Evolutionary conservation across 2,888 invertebrate genomes (phyloP).

Genomic region (Napeogenes inachia): DNA sequence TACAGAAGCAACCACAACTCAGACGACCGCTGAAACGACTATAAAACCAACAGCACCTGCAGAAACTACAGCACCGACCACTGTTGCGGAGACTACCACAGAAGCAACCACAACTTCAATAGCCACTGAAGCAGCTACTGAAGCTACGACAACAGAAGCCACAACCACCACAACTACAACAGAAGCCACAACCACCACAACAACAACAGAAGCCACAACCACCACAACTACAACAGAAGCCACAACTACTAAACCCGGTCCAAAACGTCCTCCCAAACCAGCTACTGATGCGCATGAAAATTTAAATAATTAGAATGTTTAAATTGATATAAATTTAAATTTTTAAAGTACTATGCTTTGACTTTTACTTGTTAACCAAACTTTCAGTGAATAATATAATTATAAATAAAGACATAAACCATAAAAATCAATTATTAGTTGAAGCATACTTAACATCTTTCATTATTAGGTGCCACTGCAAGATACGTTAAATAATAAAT

Average conservation of each 20-base stretch:
- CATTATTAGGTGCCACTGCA: too few species aligned
- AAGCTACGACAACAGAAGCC: slow-evolving; percentile 9
- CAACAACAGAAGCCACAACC: slow-evolving; percentile 13
- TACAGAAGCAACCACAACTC: slow-evolving; percentile 22
- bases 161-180: slow-evolving; percentile 10
- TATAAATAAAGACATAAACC: too few species aligned
- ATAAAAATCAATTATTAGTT: too few species aligned
- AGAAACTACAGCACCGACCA: slow-evolving; percentile 11
- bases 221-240: slow-evolving; percentile 8
- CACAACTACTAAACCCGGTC: slow-evolving; percentile 1
- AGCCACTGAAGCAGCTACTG: slow-evolving; percentile 6
- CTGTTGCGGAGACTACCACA: slow-evolving; percentile 4
- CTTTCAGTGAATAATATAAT: too few species aligned
- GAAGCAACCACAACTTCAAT: slow-evolving; percentile 9
- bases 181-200: slow-evolving; percentile 8
- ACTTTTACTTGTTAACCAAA: not conserved
- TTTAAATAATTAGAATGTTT: slow-evolving; percentile 22
- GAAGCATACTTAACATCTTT: too few species aligned
- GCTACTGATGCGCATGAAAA: slow-evolving; percentile 35
- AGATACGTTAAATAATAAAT: too few species aligned
- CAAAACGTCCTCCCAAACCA: slow-evolving; percentile 7
- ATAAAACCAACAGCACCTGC: slow-evolving; percentile 17
- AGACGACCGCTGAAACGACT: slow-evolving; percentile 19
- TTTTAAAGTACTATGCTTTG: not conserved
- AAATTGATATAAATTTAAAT: not conserved